Evolutionary conservation across 1,140 invertebrate genomes (phyloP).

Genomic region (Ladona fulva): DNA sequence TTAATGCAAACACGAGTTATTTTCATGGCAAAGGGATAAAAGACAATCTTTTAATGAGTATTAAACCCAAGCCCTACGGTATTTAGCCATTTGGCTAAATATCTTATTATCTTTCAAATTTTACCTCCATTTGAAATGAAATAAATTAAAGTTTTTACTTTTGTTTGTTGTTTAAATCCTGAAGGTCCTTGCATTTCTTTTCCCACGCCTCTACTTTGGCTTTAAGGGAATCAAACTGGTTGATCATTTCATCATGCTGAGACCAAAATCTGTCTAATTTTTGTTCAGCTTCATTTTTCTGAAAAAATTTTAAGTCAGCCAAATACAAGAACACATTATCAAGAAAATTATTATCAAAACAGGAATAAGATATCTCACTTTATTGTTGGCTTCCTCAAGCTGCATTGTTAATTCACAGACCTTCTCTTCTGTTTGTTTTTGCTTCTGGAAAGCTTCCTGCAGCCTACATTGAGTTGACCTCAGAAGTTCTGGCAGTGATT

Average conservation of each 20-base stretch:
- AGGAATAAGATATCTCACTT: background rate
- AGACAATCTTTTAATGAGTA: no score
- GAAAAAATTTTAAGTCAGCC: background rate
- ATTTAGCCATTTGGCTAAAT: no score
- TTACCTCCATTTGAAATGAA: no score
- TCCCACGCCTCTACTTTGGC: background rate
- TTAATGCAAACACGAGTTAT: no score
- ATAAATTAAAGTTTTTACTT: background rate
- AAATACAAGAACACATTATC: background rate
- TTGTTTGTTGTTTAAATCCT: background rate
- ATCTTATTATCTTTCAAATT: no score
- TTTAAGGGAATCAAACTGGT: background rate
- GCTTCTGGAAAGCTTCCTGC: slow-evolving; percentile 43
- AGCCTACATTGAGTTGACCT: slow-evolving; percentile 61
- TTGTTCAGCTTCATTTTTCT: background rate
- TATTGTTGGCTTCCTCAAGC: background rate
- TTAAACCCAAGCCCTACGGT: no score
- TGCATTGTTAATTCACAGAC: background rate
- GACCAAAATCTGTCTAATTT: background rate
- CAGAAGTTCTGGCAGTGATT: slow-evolving; percentile 59
- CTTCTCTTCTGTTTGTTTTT: background rate
- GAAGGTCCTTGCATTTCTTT: background rate
- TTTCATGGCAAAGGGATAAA: no score
- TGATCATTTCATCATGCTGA: background rate
- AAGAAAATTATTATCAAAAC: background rate